A percentile compares a stretch with the other conserved stretches of the same genome.
Conservation (phyloP, 1,140 invertebrate genomes). For the Pseudachorutes palmiensis region DNA sequence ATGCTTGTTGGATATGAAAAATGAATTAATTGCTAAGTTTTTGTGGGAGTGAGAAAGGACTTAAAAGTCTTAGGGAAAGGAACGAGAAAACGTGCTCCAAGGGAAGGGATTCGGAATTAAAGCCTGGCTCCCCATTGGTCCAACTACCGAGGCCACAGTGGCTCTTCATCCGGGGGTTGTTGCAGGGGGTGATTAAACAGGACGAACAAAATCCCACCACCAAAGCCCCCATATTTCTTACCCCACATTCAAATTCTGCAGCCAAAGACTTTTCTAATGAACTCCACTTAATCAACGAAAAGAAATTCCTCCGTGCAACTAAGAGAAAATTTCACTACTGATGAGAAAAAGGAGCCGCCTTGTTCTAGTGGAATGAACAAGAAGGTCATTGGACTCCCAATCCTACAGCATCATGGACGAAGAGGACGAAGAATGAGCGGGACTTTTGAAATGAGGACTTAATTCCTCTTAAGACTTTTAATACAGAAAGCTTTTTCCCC, state of each 20-base stretch:
- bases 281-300: slow-evolving; percentile 8
- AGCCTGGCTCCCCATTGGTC: background rate
- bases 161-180: background rate
- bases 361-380: background rate
- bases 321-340: too few species aligned
- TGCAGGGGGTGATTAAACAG: slow-evolving; percentile 1
- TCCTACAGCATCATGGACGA: too few species aligned
- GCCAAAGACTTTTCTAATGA: slow-evolving; percentile 7
- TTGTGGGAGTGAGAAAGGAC: slow-evolving; percentile 3
- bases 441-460: slow-evolving; percentile 4
- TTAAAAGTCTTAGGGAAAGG: slow-evolving; percentile 7
- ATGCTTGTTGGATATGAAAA: slow-evolving; percentile 11
- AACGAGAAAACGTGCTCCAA: background rate
- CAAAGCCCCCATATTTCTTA: background rate
- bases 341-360: too few species aligned
- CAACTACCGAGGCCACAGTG: background rate
- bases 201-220: background rate
- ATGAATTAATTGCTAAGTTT: slow-evolving; percentile 13
- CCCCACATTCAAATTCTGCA: slow-evolving; percentile 2
- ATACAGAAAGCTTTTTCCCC: background rate
- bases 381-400: slow-evolving; percentile 10
- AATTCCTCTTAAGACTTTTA: slow-evolving; percentile 9
- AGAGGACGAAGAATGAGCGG: too few species aligned
- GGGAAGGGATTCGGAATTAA: slow-evolving; percentile 2
- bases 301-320: too few species aligned